Evolutionary conservation across 2,888 invertebrate species (phyloP), one percentile per base, ranked within the genome.

Genomic region (Cheilosia pagana): DNA sequence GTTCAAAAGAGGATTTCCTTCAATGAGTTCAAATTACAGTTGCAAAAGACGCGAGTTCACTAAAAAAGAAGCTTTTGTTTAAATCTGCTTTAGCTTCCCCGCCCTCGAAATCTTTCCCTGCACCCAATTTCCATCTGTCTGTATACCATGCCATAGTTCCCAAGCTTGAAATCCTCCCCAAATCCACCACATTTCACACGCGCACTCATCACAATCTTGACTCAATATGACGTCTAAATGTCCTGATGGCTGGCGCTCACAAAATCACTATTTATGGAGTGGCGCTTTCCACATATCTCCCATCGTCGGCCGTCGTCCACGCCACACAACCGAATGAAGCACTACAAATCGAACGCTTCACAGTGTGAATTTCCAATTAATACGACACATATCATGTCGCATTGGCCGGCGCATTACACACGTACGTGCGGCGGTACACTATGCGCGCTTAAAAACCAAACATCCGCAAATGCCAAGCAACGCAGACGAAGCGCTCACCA

Each of bases 301-400:
- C 43, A 21, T 39, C 53, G 16, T 48, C 53, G 16, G 35, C 12
- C 43, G 21, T 8, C 25, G 14, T 31, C 10, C 31, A 48, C 55
- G 52, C 52, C n/a, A 35, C 35, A 43, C 25, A 45, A 14, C 25
- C 60, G 28, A 72, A 82, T 50, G 72, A 78, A 63, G 67, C 82
- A 31, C 50, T 68, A 79, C 78, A 83, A 74, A 74, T 68, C 74
- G 72, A 52, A 75, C 75, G 70, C 75, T 63, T 75, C 53, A 45
- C 85, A 71, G 75, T 79, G 85, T 75, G 79, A 85, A 79, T 85
- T 75, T 71, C 79, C 85, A 85, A 85, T 85, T 85, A 85, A 85
- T 85, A 67, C 85, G 85, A 85, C 85, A 85, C 85, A 85, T 85
- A 79, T 79, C 85, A 75, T 85, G 85, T 85, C 79, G 79, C 85